Evolutionary conservation across 35 echinoderm and acorn worm genomes (phyloP).

Genomic region (Ophiothrix spiculata): DNA sequence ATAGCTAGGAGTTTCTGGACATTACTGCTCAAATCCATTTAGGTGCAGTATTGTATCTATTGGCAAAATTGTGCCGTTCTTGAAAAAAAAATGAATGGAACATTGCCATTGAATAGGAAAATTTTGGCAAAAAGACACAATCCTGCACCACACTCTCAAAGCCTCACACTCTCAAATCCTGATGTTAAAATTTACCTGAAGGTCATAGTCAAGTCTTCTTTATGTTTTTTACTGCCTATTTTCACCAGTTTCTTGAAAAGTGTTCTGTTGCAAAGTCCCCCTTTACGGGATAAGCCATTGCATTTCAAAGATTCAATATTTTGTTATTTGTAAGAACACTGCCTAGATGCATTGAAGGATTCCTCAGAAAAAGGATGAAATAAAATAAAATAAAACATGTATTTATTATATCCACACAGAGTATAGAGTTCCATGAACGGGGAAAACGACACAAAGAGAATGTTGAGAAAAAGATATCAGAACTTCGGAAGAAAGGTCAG

Average conservation of each 20-base stretch:
- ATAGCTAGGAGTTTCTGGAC: too few species aligned
- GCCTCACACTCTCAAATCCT: neutral
- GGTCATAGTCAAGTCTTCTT: neutral
- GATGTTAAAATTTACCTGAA: neutral
- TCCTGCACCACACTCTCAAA: too few species aligned
- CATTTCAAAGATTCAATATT: neutral
- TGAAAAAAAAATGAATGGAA: too few species aligned
- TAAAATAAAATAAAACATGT: neutral
- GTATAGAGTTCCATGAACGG: constrained; percentile 94
- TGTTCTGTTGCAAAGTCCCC: too few species aligned
- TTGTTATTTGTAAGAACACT: neutral
- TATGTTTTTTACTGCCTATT: too few species aligned
- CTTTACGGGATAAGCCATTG: neutral
- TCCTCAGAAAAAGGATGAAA: neutral
- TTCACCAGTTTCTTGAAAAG: too few species aligned
- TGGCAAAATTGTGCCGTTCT: too few species aligned
- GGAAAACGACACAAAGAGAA: constrained; percentile 95
- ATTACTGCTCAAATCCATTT: too few species aligned
- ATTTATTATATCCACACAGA: constrained; percentile 52
- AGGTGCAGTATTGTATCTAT: too few species aligned
- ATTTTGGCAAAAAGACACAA: too few species aligned
- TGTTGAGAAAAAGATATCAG: constrained; percentile 79
- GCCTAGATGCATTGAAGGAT: neutral
- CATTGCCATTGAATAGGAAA: too few species aligned
- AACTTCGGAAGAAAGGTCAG: constrained; percentile 79